Conservation (phyloP, 1,140 invertebrate species). For the Sitophilus oryzae region DNA sequence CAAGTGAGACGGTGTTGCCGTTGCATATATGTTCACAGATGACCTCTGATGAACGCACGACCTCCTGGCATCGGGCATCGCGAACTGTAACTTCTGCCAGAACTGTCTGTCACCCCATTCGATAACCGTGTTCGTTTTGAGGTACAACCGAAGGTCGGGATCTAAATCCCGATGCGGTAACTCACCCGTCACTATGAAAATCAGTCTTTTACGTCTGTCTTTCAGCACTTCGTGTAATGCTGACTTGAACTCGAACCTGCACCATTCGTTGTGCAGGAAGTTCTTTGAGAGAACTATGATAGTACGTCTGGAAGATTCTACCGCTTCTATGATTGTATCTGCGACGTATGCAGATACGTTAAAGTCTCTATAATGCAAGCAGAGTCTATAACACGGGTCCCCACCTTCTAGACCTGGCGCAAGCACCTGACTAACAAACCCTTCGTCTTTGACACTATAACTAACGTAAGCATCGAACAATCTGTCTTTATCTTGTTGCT, state of each 20-base stretch:
- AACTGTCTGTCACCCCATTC: conserved; percentile 90
- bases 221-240: conserved; percentile 87
- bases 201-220: conserved; percentile 71
- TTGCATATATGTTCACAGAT: conserved; percentile 60
- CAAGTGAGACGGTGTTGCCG: conserved; percentile 37
- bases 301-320: conserved; percentile 82
- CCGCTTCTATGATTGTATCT: conserved; percentile 84
- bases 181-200: conserved; percentile 81
- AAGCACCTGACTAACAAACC: conserved; percentile 79
- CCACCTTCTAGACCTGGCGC: conserved; percentile 73
- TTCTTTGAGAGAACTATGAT: conserved; percentile 87
- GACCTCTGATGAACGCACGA: conserved; percentile 54
- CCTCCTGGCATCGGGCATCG: conserved; percentile 72
- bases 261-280: conserved; percentile 92
- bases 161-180: conserved; percentile 80
- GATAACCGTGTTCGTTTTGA: conserved; percentile 84
- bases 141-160: conserved; percentile 78
- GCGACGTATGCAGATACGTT: conserved; percentile 78
- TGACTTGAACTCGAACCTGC: conserved; percentile 86
- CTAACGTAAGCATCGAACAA: conserved; percentile 87
- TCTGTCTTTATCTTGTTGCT: conserved; percentile 72
- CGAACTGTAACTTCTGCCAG: conserved; percentile 89
- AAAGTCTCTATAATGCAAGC: conserved; percentile 80
- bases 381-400: conserved; percentile 70
- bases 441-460: conserved; percentile 85